phyloP scores from a whole-genome alignment of 2,888 invertebrate genomes.

The Rhagophthalmus giganteus region DNA sequence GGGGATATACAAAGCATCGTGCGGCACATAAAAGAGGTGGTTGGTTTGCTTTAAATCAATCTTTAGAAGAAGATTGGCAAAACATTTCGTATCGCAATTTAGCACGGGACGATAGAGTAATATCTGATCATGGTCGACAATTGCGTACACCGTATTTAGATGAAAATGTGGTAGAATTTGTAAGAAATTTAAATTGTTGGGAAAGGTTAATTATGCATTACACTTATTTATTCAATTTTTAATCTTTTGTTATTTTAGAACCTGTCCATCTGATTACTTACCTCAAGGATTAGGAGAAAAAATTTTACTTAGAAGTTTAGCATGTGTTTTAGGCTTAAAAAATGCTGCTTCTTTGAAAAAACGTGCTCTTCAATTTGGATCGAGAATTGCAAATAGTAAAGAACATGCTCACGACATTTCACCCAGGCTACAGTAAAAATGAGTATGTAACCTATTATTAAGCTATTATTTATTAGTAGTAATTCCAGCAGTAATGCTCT shows the following conservation, averaged over 20 bases:
- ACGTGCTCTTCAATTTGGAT: constrained; percentile 96
- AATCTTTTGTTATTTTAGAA: constrained; percentile 37
- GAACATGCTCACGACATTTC: constrained; percentile 85
- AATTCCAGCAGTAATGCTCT: too few relatives aligned
- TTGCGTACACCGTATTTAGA: constrained; percentile 81
- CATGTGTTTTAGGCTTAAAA: constrained; percentile 67
- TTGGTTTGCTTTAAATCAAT: constrained; percentile 60
- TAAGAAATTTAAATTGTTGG: constrained; percentile 67
- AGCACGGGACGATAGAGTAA: constrained; percentile 91
- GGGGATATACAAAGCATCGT: constrained; percentile 90
- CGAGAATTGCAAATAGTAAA: constrained; percentile 87
- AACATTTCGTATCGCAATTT: constrained; percentile 89
- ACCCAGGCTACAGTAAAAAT: constrained; percentile 36
- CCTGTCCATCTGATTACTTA: constrained; percentile 55
- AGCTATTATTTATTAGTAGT: too few relatives aligned
- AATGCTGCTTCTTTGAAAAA: constrained; percentile 76
- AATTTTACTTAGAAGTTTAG: constrained; percentile 76
- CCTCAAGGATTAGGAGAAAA: constrained; percentile 91
- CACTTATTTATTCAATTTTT: background rate
- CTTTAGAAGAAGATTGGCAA: constrained; percentile 72
- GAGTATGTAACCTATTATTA: too few relatives aligned
- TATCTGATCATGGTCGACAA: constrained; percentile 85
- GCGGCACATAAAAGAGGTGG: constrained; percentile 65
- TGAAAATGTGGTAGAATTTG: constrained; percentile 68
- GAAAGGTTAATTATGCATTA: constrained; percentile 53